Evolutionary conservation across 2,888 invertebrate genomes (phyloP).

Genomic region (Yponomeuta sedellus): DNA sequence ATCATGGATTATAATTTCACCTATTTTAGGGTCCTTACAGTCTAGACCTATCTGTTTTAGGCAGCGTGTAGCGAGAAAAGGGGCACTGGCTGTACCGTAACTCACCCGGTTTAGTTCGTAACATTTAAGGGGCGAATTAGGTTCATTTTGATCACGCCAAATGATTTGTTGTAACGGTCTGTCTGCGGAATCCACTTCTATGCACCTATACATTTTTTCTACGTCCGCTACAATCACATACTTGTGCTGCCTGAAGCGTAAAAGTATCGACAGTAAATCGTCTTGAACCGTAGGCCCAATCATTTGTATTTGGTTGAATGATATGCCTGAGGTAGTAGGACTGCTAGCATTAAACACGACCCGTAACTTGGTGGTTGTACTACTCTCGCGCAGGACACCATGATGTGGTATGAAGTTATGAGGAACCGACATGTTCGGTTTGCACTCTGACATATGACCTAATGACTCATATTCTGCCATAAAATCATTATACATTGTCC

Average conservation of each 20-base stretch:
- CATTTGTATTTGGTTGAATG: too few relatives aligned
- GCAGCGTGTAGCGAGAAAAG: slow-evolving; percentile 27
- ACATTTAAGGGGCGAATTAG: slow-evolving; percentile 18
- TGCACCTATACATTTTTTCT: slow-evolving; percentile 28
- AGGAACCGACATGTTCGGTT: not conserved
- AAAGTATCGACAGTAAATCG: too few relatives aligned
- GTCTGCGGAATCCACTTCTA: slow-evolving; percentile 22
- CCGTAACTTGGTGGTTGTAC: slow-evolving; percentile 21
- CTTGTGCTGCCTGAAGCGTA: too few relatives aligned
- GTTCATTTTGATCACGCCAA: slow-evolving; percentile 24
- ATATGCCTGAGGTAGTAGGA: slow-evolving; percentile 10
- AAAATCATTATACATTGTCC: slow-evolving; percentile 24
- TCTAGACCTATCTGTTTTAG: slow-evolving; percentile 26
- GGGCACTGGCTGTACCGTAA: slow-evolving; percentile 29
- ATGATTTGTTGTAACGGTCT: slow-evolving; percentile 23
- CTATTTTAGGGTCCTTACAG: slow-evolving; percentile 22
- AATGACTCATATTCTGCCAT: slow-evolving; percentile 26
- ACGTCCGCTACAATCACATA: slow-evolving; percentile 21
- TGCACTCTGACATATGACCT: slow-evolving; percentile 25
- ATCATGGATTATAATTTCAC: too few relatives aligned
- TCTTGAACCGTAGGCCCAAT: too few relatives aligned
- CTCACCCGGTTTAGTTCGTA: slow-evolving; percentile 28
- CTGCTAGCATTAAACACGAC: slow-evolving; percentile 24
- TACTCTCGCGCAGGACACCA: too few relatives aligned
- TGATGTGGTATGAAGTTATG: slow-evolving; percentile 24